Conservation (phyloP, 2,888 invertebrate genomes). For the Anthrax anthrax region DNA sequence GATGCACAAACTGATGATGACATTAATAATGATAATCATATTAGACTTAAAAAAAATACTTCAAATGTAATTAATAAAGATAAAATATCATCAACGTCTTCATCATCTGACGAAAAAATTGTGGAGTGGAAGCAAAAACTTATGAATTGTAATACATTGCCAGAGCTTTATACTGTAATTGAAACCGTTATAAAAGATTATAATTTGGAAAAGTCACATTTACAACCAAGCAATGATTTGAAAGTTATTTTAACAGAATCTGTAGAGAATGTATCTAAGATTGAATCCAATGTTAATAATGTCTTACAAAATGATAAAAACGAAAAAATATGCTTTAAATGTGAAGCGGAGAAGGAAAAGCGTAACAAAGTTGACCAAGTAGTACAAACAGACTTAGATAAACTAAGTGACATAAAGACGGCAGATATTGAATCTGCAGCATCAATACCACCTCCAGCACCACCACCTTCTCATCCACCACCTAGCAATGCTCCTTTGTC, state of each 20-base stretch:
- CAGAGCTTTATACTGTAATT: conserved; percentile 26
- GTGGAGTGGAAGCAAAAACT: conserved; percentile 18
- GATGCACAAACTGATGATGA: conserved; percentile 8
- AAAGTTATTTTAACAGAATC: background rate
- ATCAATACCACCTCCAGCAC: conserved; percentile 14
- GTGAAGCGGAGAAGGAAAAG: background rate
- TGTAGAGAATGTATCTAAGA: no score
- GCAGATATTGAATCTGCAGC: background rate
- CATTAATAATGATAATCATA: background rate
- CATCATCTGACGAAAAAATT: conserved; percentile 1
- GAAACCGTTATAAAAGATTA: conserved; percentile 20
- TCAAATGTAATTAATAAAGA: background rate
- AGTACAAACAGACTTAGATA: conserved; percentile 10
- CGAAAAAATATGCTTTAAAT: background rate
- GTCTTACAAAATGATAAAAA: conserved; percentile 2
- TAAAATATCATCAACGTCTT: background rate
- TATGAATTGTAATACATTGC: conserved; percentile 24
- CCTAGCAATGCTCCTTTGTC: conserved; percentile 13
- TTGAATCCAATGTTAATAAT: background rate
- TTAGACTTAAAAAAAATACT: background rate
- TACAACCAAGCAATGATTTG: no score
- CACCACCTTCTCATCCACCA: conserved; percentile 24
- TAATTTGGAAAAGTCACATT: conserved; percentile 16
- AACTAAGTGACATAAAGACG: background rate
- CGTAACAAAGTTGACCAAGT: conserved; percentile 7